Evolutionary conservation across 2,797 vertebrate genomes (phyloP).

Genomic region (Sebastes iracundus): DNA sequence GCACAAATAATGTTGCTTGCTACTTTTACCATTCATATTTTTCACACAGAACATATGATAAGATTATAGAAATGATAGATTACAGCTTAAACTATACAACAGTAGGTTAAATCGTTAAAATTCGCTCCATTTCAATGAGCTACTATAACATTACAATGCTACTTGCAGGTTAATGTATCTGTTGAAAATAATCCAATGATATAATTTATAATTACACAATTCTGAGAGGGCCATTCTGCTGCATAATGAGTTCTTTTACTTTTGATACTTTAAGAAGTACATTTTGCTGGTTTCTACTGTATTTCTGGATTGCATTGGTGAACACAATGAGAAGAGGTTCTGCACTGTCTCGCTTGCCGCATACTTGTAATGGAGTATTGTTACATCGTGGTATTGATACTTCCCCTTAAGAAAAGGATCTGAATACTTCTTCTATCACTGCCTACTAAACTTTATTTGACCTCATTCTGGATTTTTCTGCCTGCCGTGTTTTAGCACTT

Average conservation of each 20-base stretch:
- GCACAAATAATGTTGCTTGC: not conserved
- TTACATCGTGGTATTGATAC: not conserved
- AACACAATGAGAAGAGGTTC: too few species aligned
- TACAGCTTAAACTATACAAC: not conserved
- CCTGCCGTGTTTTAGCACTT: not conserved
- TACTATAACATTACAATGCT: not conserved
- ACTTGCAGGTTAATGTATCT: not conserved
- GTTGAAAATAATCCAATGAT: not conserved
- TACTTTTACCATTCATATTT: not conserved
- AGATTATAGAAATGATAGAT: not conserved
- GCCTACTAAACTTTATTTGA: not conserved
- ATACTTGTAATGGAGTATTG: too few species aligned
- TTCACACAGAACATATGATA: not conserved
- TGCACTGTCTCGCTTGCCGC: too few species aligned
- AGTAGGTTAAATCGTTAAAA: not conserved
- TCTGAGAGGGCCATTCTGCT: not conserved
- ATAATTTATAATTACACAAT: not conserved
- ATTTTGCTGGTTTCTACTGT: not conserved
- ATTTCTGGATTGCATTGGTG: not conserved
- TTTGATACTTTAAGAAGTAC: not conserved
- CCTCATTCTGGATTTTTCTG: not conserved
- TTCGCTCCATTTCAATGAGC: not conserved
- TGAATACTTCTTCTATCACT: not conserved
- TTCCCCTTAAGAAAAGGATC: not conserved
- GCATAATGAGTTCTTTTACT: not conserved